Evolutionary conservation across 2,113 vertebrate genomes (phyloP), one percentile per base, ranked within the genome.

Genomic region (Pseudorasbora parva): DNA sequence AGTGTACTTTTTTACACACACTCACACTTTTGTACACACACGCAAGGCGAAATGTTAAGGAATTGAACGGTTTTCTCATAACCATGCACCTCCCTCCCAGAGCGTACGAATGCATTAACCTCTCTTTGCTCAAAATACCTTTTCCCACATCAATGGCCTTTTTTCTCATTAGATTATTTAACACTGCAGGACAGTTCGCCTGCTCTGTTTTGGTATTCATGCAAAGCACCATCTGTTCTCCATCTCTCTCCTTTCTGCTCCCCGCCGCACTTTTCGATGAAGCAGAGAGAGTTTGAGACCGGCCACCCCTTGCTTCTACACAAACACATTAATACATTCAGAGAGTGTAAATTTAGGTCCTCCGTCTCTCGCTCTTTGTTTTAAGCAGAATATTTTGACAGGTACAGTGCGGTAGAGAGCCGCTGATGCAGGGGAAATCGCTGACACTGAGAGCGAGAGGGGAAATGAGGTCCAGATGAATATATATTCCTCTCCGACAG

Each of bases 301-400:
- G 64, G 0, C 51, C 56, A 19, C 12, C 66, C 41, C 66, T 82
- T 25, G 78, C 23, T 76, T 27, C 21, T 27, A 25, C 82, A 12
- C 57, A 57, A 43, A 25, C 77, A 49, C 77, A 49, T 33, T 21
- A 49, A 66, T 66, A 56, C 30, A 56, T 66, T 69, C 59, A 66
- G n/a, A 25, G n/a, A 23, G 62, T 68, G 60, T 80, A 68, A 80
- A 68, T 80, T 11, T 41, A 66, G 59, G 59, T 47, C 77, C 59
- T 92, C 90, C 90, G 17, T 49, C 45, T 56, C 64, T 64, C 79
- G 8, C 30, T 57, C 30, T 56, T 33, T 76, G 51, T 71, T 78
- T 73, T 25, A 66, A 49, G 74, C 49, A 37, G 75, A 56, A 66
- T 81, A 64, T 73, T 85, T 79, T 82, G 83, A 85, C 79, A 82